Conservation (phyloP, 2,888 invertebrate species). For the Drosophila percnosoma region DNA sequence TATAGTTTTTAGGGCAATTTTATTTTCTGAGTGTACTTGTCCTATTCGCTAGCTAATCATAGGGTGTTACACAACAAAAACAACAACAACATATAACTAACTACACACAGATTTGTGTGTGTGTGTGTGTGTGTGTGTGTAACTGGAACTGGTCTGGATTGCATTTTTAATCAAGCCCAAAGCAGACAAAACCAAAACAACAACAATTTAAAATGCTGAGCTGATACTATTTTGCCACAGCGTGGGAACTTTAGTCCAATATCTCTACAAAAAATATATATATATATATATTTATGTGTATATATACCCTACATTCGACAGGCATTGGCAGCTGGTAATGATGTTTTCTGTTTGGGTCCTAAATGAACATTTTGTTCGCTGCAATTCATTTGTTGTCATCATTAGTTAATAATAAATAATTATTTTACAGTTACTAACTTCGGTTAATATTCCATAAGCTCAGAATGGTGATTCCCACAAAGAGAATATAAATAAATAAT, state of each 20-base stretch:
- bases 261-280: constrained; percentile 1
- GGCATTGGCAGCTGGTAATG: neutral
- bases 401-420: neutral
- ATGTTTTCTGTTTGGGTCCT: neutral
- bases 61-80: constrained; percentile 10
- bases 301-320: constrained; percentile 24
- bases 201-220: constrained; percentile 38
- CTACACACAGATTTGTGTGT: constrained; percentile 4
- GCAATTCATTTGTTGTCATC: neutral
- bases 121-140: constrained; percentile 9
- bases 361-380: neutral
- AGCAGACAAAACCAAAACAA: constrained; percentile 24
- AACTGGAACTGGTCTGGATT: constrained; percentile 42
- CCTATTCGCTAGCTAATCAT: constrained; percentile 3
- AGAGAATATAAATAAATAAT: neutral
- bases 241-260: constrained; percentile 58
- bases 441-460: neutral
- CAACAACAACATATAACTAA: constrained; percentile 8
- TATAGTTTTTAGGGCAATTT: neutral
- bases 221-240: constrained; percentile 28
- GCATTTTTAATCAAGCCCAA: constrained; percentile 65
- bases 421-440: neutral
- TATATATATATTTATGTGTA: constrained; percentile 7
- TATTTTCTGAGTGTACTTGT: neutral
- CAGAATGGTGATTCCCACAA: neutral